Evolutionary conservation across 2,888 invertebrate genomes (phyloP), one percentile per base, ranked within the genome.

Genomic region (Hoplodrina ambigua): DNA sequence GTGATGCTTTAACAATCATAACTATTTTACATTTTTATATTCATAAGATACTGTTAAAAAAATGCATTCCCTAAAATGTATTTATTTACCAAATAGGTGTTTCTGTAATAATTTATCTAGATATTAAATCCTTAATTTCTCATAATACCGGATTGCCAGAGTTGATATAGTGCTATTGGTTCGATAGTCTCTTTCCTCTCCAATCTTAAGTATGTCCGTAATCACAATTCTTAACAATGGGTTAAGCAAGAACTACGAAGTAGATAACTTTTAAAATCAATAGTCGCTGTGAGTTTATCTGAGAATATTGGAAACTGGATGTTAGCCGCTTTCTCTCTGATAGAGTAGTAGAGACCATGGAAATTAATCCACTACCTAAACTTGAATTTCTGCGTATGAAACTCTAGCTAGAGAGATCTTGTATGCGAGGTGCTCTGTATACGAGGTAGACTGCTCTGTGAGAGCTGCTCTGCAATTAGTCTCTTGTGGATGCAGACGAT

Each of bases 401-500:
- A 37, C 64, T 20, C 2, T 54, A 25, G 54, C 8, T 17, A 11
- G 55, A 55, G 13, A 20, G 15, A 65, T 68, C 25, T 19, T 46
- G 15, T 19, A 66, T n/a, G n/a, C n/a, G n/a, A n/a, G n/a, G n/a
- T n/a, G 25, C n/a, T 49, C 17, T 68, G 13, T 49, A 41, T 25
- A 25, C 25, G 2, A 25, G 25, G 25, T 25, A 25, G 25, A 25
- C 25, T 25, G 25, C 25, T 25, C 25, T 25, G 25, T 25, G 25
- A 25, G 15, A 49, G 17, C 64, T 57, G 25, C n/a, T 33, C 17
- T 37, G 10, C 49, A 64, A 59, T 20, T 49, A 58, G 20, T 65
- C 2, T 65, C 13, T 59, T 13, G 13, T 50, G 33, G 17, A 15
- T 8, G 33, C 17, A 49, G 10, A 50, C 50, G 50, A 49, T 49